These are phyloP conservation scores for Ctenopoma multispine DNA, from an alignment of 2,797 vertebrate genomes.

Conservation along the genomic window DNA sequence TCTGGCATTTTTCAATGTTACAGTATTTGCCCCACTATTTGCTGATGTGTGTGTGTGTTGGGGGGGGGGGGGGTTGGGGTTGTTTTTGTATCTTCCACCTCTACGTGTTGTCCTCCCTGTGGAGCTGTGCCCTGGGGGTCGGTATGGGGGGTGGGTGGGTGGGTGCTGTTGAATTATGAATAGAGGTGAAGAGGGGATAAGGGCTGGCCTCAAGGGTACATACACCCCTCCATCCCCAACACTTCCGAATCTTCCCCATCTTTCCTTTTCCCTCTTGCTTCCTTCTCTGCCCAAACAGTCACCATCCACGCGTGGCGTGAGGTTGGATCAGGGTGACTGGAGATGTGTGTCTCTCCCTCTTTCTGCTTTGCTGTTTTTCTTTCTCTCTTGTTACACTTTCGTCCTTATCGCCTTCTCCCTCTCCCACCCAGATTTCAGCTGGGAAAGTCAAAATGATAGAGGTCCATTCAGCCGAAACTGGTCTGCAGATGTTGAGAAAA, in stretches of 20 bases:
- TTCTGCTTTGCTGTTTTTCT: conserved; percentile 48
- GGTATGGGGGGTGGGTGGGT: conserved; percentile 27
- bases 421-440: conserved; percentile 48
- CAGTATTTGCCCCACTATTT: conserved; percentile 26
- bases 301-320: conserved; percentile 74
- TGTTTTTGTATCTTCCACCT: conserved; percentile 56
- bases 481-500: conserved; percentile 62
- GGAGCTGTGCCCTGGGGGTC: conserved; percentile 65
- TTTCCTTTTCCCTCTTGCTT: conserved; percentile 18
- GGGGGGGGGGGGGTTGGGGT: conserved; percentile 11
- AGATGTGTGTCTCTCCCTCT: conserved; percentile 51
- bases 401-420: conserved; percentile 54
- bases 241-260: conserved; percentile 37
- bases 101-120: conserved; percentile 62
- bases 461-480: conserved; percentile 65
- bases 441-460: conserved; percentile 63
- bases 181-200: conserved; percentile 82
- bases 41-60: conserved; percentile 8
- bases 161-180: conserved; percentile 85
- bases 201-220: conserved; percentile 71
- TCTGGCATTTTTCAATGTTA: conserved; percentile 40
- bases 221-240: conserved; percentile 47
- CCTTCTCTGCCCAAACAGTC: conserved; percentile 61
- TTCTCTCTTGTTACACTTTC: conserved; percentile 56
- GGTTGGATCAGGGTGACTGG: conserved; percentile 78